A percentile compares a stretch with the other conserved stretches of the same genome.
Evolutionary conservation across 1,140 invertebrate genomes (phyloP).

Genomic region (Zaprionus nigranus): DNA sequence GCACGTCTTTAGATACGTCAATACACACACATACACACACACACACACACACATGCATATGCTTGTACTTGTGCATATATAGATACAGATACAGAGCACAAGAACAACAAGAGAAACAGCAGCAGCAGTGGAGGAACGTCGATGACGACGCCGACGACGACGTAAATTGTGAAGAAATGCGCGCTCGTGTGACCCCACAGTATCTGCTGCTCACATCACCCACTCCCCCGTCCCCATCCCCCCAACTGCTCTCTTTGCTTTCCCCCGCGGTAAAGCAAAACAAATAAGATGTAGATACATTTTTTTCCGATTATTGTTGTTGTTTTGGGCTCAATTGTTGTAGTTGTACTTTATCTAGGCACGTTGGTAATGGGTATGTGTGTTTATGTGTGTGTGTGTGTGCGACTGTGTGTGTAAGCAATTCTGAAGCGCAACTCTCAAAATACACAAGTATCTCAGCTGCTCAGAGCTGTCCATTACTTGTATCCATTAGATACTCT

Average conservation of each 20-base stretch:
- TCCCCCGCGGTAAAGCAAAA: conserved; percentile 51
- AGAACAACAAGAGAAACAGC: conserved; percentile 33
- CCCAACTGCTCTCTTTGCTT: conserved; percentile 8
- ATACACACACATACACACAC: conserved; percentile 60
- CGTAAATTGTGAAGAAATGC: conserved; percentile 79
- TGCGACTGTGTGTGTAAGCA: background rate
- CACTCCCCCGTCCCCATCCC: background rate
- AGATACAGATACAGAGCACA: conserved; percentile 56
- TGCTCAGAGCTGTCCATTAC: conserved; percentile 47
- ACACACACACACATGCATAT: conserved; percentile 36
- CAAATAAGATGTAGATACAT: conserved; percentile 83
- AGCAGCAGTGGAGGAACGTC: conserved; percentile 27
- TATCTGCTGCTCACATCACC: conserved; percentile 40
- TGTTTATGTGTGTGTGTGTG: background rate
- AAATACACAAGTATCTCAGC: conserved; percentile 40
- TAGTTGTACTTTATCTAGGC: conserved; percentile 38
- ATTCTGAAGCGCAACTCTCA: conserved; percentile 31
- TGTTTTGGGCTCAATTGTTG: conserved; percentile 21
- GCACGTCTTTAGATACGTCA: conserved; percentile 78
- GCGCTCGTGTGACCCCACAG: conserved; percentile 78
- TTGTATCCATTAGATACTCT: conserved; percentile 73
- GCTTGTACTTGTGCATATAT: conserved; percentile 17
- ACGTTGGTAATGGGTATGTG: background rate
- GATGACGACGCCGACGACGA: conserved; percentile 48
- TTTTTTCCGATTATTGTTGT: conserved; percentile 38